Evolutionary conservation across 2,888 invertebrate genomes (phyloP).

Genomic region (Caenorhabditis sulstoni): DNA sequence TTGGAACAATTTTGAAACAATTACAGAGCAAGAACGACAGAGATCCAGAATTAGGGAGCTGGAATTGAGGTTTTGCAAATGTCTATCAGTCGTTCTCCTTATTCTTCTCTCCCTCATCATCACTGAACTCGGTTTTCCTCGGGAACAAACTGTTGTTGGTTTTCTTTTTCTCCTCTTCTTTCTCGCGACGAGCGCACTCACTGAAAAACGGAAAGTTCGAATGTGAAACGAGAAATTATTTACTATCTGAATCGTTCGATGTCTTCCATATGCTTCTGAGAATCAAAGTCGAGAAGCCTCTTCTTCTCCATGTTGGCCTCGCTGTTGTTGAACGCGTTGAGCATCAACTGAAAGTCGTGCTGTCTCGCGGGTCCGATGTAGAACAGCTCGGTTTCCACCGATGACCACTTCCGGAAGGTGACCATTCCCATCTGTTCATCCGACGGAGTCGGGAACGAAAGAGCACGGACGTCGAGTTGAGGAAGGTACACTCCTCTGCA

Average conservation of each 20-base stretch:
- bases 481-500: slow-evolving; percentile 60
- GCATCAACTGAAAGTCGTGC: slow-evolving; percentile 30
- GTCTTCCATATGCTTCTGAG: slow-evolving; percentile 14
- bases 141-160: not conserved
- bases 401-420: slow-evolving; percentile 29
- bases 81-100: no score
- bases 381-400: slow-evolving; percentile 37
- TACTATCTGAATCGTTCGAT: slow-evolving; percentile 20
- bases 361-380: slow-evolving; percentile 28
- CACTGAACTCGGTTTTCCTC: slow-evolving; percentile 5
- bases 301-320: slow-evolving; percentile 37
- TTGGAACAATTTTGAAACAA: no score
- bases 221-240: not conserved
- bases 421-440: not conserved
- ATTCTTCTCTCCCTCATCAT: not conserved
- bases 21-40: not conserved
- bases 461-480: slow-evolving; percentile 22
- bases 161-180: not conserved
- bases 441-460: slow-evolving; percentile 10
- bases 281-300: slow-evolving; percentile 31
- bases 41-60: no score
- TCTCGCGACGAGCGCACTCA: not conserved
- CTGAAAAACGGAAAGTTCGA: not conserved
- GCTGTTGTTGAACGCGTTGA: slow-evolving; percentile 27
- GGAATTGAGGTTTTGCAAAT: no score